Evolutionary conservation across 2,797 vertebrate genomes (phyloP), one percentile per base, ranked within the genome.

Genomic region (Halcyon chelicuti): DNA sequence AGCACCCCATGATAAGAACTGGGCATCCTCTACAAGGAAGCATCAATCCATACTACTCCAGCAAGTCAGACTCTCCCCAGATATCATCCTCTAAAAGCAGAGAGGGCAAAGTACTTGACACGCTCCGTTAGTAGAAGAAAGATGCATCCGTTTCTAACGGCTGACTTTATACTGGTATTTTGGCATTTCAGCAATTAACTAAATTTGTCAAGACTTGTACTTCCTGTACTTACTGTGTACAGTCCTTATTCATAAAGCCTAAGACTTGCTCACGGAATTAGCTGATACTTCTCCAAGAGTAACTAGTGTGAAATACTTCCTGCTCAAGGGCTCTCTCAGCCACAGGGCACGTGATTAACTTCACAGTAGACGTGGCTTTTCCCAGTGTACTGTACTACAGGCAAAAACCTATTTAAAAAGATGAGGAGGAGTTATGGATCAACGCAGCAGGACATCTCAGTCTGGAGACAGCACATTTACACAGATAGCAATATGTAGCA

Each of bases 371-470:
- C n/a, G 57, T 23, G 21, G 37, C 29, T 91, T 88, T 88, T 91
- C 26, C 44, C 39, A 79, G 49, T 18, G 54, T 33, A 22, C 46
- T 23, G 20, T 7, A 39, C 5, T 28, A 78, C 61, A 47, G 46
- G 90, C 57, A 88, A 49, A 82, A 35, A 22, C 12, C 47, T 47
- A 46, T 47, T 70, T 77, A 35, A 80, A 91, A 93, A 74, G 85
- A 67, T 49, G 26, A 44, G 22, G 40, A 93, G 86, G n/a, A 84
- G 55, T 85, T 81, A 54, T 76, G 58, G 37, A 94, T 84, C 72
- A 94, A 58, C 72, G 84, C 58, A 93, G 77, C 49, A 71, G 65
- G 86, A 94, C 85, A 85, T 79, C 67, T 93, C 47, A 55, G 91
- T 58, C 31, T 88, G 83, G 77, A 83, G 82, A 91, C 63, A 39